Conservation (phyloP, 2,797 vertebrate species). For the Capromys pilorides region DNA sequence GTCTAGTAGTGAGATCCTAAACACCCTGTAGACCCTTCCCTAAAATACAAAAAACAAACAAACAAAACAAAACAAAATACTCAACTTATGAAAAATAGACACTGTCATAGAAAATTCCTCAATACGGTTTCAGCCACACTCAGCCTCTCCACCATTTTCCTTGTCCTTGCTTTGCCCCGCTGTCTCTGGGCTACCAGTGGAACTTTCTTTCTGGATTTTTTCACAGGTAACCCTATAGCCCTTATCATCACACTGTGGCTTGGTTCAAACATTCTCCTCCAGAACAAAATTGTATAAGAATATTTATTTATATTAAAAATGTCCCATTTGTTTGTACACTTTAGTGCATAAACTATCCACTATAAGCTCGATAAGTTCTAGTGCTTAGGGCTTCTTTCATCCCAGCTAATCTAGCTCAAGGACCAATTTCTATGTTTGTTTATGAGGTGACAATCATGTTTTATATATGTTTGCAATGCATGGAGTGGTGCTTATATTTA, state of each 20-base stretch:
- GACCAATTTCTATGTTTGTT: background rate
- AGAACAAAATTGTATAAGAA: background rate
- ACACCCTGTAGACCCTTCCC: no score
- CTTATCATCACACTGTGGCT: background rate
- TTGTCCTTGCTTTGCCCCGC: background rate
- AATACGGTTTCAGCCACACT: background rate
- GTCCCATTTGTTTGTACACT: background rate
- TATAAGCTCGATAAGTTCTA: no score
- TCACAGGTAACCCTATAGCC: background rate
- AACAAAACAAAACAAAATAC: no score
- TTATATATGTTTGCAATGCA: background rate
- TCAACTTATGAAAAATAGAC: background rate
- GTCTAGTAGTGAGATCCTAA: no score
- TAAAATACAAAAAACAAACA: no score
- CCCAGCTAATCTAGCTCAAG: background rate
- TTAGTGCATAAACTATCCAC: no score
- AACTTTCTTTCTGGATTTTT: background rate
- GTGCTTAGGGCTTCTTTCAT: background rate
- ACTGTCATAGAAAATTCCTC: background rate
- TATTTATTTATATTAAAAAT: background rate
- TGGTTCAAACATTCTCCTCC: background rate
- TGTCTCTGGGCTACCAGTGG: background rate
- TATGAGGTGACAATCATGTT: background rate
- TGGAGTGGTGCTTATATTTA: background rate
- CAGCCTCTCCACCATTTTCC: background rate